phyloP scores from a whole-genome alignment of 2,888 invertebrate genomes.

The Brachypterus glaber region DNA sequence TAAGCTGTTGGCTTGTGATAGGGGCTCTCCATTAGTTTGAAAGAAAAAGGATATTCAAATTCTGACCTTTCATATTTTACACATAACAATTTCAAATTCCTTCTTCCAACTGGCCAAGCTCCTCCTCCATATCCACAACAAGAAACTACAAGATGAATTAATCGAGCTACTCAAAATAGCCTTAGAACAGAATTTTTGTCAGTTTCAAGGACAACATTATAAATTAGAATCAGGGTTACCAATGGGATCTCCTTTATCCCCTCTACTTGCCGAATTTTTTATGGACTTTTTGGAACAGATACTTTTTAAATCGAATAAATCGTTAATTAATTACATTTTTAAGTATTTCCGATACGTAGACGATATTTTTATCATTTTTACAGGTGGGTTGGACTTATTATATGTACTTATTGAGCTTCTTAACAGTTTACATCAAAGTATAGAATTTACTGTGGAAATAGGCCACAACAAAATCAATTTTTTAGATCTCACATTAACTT shows the following conservation, averaged over 20 bases:
- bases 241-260: conserved; percentile 9
- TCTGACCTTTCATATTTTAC: too few relatives aligned
- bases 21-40: too few relatives aligned
- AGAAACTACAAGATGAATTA: background rate
- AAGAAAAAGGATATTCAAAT: too few relatives aligned
- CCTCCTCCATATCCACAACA: too few relatives aligned
- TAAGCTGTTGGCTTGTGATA: too few relatives aligned
- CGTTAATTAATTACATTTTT: conserved; percentile 5
- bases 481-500: conserved; percentile 5
- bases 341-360: conserved; percentile 7
- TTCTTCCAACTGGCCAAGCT: too few relatives aligned
- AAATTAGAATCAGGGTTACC: conserved; percentile 5
- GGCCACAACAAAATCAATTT: conserved; percentile 4
- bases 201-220: conserved; percentile 2
- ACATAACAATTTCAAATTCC: too few relatives aligned
- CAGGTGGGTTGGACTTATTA: background rate
- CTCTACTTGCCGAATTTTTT: conserved; percentile 6
- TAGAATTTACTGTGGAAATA: conserved; percentile 6
- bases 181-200: conserved; percentile 6
- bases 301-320: conserved; percentile 1
- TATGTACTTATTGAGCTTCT: conserved; percentile 1
- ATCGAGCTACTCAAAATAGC: background rate
- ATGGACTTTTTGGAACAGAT: conserved; percentile 6
- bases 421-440: background rate
- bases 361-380: conserved; percentile 7